phyloP scores from a whole-genome alignment of 2,888 invertebrate genomes.

The Drepanosiphum platanoidis region DNA sequence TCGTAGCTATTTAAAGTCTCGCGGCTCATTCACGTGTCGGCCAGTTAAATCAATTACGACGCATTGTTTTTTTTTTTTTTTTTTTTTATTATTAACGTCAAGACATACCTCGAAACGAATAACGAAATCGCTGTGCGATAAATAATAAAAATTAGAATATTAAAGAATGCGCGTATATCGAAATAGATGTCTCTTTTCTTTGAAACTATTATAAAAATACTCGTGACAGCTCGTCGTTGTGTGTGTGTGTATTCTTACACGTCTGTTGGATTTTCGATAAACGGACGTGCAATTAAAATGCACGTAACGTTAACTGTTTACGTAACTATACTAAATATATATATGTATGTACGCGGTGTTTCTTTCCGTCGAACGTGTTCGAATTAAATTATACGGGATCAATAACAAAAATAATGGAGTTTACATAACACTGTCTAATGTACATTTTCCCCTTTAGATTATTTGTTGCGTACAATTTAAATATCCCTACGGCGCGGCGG shows the following conservation, averaged over 20 bases:
- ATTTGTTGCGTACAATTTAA: conserved; percentile 3
- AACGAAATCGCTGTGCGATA: too few species aligned
- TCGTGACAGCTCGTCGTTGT: too few species aligned
- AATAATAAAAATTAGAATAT: too few species aligned
- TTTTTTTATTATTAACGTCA: background rate
- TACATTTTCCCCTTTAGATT: background rate
- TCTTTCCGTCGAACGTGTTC: background rate
- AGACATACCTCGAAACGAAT: background rate
- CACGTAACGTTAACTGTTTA: background rate
- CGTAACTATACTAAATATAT: background rate
- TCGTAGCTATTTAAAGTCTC: background rate
- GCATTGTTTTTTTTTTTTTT: background rate
- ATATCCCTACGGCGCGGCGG: background rate
- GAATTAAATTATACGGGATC: background rate
- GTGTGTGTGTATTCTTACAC: background rate
- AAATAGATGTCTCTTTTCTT: background rate
- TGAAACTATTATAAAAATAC: background rate
- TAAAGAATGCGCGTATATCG: background rate
- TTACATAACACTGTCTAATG: background rate
- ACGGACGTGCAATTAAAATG: background rate
- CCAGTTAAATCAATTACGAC: conserved; percentile 4
- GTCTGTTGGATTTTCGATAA: background rate
- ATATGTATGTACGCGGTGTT: background rate
- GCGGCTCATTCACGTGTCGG: conserved; percentile 16
- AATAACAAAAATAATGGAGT: conserved; percentile 18